These are phyloP conservation scores for Saguinus imperator DNA, from an alignment of 2,113 vertebrate genomes.

Conservation along the genomic window DNA sequence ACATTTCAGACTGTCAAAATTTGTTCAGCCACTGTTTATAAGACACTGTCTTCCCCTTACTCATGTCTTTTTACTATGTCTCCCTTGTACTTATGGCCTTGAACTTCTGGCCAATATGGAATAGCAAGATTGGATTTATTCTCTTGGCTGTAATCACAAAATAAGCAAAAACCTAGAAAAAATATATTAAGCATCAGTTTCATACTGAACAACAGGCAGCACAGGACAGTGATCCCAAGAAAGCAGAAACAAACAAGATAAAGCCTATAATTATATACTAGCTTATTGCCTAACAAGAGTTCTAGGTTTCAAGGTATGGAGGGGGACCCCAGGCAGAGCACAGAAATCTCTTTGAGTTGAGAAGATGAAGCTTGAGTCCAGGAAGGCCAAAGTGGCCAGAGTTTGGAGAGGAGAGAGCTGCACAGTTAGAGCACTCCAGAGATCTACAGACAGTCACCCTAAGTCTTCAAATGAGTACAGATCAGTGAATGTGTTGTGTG, in stretches of 20 bases:
- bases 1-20: constrained; percentile 34
- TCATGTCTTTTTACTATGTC: not conserved
- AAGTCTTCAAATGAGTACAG: not conserved
- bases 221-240: not conserved
- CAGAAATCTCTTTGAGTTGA: not conserved
- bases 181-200: constrained; percentile 22
- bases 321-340: not conserved
- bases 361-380: not conserved
- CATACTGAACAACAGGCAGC: not conserved
- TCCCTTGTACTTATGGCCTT: not conserved
- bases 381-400: not conserved
- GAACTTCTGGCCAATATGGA: not conserved
- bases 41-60: not conserved
- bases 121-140: constrained; percentile 42
- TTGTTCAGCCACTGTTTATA: constrained; percentile 23
- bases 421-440: not conserved
- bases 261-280: not conserved
- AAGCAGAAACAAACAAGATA: not conserved
- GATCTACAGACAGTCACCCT: not conserved
- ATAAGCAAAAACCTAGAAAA: constrained; percentile 8
- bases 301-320: not conserved
- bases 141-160: constrained; percentile 10
- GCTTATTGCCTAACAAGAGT: not conserved
- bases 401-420: not conserved
- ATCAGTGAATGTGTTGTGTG: not conserved